phyloP scores from a whole-genome alignment of 2,888 invertebrate genomes.

The Neoscelio sp. region DNA sequence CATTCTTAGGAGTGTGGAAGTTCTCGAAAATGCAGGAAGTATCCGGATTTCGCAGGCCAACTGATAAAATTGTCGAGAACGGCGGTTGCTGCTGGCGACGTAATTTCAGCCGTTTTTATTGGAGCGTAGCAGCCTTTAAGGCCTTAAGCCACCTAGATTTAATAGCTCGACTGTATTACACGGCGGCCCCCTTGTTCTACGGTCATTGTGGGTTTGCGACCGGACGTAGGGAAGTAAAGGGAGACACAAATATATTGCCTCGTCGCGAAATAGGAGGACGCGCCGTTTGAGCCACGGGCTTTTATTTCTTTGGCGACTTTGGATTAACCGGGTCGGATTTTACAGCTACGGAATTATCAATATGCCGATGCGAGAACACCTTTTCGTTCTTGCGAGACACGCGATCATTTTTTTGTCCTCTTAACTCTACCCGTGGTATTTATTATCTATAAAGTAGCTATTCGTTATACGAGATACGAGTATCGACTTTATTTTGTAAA shows the following conservation, averaged over 20 bases:
- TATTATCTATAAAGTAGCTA: too few relatives aligned
- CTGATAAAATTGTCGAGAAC: constrained; percentile 68
- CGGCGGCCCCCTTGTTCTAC: constrained; percentile 60
- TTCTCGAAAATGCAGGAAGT: constrained; percentile 56
- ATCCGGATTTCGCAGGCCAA: constrained; percentile 50
- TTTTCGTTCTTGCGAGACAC: not conserved
- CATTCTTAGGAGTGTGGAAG: too few relatives aligned
- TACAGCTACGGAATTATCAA: constrained; percentile 37
- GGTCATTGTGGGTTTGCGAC: constrained; percentile 59
- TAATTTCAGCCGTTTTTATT: constrained; percentile 81
- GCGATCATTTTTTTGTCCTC: too few relatives aligned
- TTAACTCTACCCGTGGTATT: too few relatives aligned
- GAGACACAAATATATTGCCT: constrained; percentile 56
- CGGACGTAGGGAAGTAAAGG: constrained; percentile 18
- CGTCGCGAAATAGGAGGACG: constrained; percentile 36
- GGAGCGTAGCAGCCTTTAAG: constrained; percentile 77
- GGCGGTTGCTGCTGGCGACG: constrained; percentile 71
- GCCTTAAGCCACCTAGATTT: constrained; percentile 81
- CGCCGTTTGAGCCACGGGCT: constrained; percentile 23
- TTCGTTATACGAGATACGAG: too few relatives aligned
- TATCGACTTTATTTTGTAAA: too few relatives aligned
- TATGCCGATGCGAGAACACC: constrained; percentile 33
- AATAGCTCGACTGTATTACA: constrained; percentile 74
- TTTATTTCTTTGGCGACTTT: constrained; percentile 29
- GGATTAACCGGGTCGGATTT: constrained; percentile 35